Evolutionary conservation across 2,113 vertebrate genomes (phyloP).

Genomic region (Clarias macrocephalus): DNA sequence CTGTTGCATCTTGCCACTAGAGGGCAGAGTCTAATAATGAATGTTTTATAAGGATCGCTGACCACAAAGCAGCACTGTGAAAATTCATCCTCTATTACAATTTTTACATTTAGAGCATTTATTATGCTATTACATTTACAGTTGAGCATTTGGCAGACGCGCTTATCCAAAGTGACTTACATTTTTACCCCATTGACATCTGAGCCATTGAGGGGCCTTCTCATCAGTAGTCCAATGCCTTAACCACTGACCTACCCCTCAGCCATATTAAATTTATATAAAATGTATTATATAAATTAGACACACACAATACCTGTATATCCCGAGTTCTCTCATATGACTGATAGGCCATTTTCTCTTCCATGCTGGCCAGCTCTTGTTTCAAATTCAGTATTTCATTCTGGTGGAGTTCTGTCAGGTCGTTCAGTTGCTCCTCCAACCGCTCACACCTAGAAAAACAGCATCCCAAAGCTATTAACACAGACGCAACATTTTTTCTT

Average conservation of each 20-base stretch:
- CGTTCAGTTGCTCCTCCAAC: slow-evolving; percentile 95
- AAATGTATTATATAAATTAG: too few relatives aligned
- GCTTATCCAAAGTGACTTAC: too few relatives aligned
- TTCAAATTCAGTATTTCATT: slow-evolving; percentile 98
- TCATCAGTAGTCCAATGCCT: too few relatives aligned
- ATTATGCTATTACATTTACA: too few relatives aligned
- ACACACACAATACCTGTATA: slow-evolving; percentile 67
- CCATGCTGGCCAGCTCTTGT: slow-evolving; percentile 98
- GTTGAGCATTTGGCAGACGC: too few relatives aligned
- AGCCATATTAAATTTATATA: too few relatives aligned
- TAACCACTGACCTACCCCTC: too few relatives aligned
- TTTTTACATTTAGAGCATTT: too few relatives aligned
- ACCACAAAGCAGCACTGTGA: not conserved
- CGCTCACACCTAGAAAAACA: slow-evolving; percentile 83
- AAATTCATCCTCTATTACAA: not conserved
- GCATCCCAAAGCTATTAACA: slow-evolving; percentile 16
- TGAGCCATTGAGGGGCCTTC: too few relatives aligned
- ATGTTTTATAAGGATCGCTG: not conserved
- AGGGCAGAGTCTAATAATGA: not conserved
- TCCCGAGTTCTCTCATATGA: slow-evolving; percentile 87
- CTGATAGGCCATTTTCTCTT: slow-evolving; percentile 99
- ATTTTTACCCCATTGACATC: too few relatives aligned
- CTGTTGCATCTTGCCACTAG: slow-evolving; percentile 18
- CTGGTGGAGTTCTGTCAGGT: slow-evolving; percentile 97
- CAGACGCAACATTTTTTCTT: not conserved